Base-by-base conservation (phyloP, 2,113 vertebrate species). In the Ciconia stormi region DNA sequence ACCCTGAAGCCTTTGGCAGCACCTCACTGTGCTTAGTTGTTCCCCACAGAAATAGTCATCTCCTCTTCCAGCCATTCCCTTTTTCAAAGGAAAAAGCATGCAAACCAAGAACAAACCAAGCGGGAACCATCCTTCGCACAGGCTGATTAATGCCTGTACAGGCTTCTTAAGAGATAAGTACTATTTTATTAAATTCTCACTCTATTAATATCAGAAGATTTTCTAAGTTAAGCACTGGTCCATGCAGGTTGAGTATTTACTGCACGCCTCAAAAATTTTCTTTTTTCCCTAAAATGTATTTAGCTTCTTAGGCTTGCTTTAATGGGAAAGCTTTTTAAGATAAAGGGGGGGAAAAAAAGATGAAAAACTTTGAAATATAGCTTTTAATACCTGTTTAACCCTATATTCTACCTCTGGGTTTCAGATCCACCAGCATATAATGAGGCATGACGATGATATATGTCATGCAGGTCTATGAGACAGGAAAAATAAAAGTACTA, bases 111-210 rank as follows among this genome's bases (percentile, higher is more conserved):
- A 12, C 30, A 58, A 82, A 21, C 10, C 40, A 44, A 55, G 17
- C 1, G 3, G 73, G 52, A 81, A 55, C 16, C n/a, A 20, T 55
- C 23, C 32, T 79, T 88, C 71, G 27, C 16, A 34, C 17, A 82
- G 26, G 16, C 42, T 74, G 63, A 91, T 94, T 94, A 87, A 71
- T 79, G 61, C 69, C 74, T 67, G 55, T 84, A 29, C 17, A 38
- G 40, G 30, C 5, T 82, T 90, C 85, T 90, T 70, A 83, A 53
- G 30, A 77, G 46, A 88, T 87, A 93, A 95, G 82, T 26, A 79
- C 50, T 59, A 59, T 95, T 90, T 96, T 96, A 95, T 96, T 94
- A 92, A 96, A 95, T 70, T 94, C 42, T 92, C 25, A 32, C 63
- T 91, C 55, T 40, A 26, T 42, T 94, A 91, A 78, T 89, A 94